phyloP scores from a whole-genome alignment of 2,113 vertebrate genomes.

The Syngnathus scovelli region DNA sequence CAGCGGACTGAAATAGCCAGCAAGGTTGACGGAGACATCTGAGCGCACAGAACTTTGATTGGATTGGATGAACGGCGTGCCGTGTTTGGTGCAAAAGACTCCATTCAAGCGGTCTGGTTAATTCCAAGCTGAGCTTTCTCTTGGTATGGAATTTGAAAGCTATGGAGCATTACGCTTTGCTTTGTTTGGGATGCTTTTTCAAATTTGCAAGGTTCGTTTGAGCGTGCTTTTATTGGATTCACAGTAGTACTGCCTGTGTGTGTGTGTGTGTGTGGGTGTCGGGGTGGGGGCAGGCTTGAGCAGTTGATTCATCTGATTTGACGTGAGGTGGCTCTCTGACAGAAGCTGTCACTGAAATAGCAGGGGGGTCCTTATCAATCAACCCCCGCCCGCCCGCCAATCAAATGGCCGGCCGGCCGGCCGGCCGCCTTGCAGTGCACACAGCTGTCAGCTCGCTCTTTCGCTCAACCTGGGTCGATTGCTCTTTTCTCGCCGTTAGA shows the following conservation, averaged over 20 bases:
- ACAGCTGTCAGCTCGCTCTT: conserved; percentile 68
- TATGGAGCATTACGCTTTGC: too few relatives aligned
- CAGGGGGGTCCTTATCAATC: conserved; percentile 82
- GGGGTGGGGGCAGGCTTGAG: conserved; percentile 45
- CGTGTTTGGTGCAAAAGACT: background rate
- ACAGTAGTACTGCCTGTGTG: background rate
- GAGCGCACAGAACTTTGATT: background rate
- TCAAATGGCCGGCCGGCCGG: conserved; percentile 50
- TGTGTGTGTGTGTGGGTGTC: conserved; percentile 24
- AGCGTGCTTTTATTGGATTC: background rate
- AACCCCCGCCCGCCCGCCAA: conserved; percentile 53
- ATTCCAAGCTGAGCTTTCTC: too few relatives aligned
- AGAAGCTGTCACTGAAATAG: conserved; percentile 73
- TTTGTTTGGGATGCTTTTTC: too few relatives aligned
- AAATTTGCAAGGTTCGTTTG: too few relatives aligned
- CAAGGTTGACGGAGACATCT: conserved; percentile 17
- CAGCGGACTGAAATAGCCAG: conserved; percentile 49
- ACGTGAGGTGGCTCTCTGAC: conserved; percentile 67
- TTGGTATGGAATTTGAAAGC: too few relatives aligned
- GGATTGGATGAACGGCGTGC: background rate
- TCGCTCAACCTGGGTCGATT: conserved; percentile 16
- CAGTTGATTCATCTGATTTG: conserved; percentile 72
- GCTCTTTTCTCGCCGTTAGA: background rate
- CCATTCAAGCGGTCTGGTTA: too few relatives aligned
- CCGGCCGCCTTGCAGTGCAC: conserved; percentile 69